A percentile compares a stretch with the other conserved stretches of the same genome.
Evolutionary conservation across 1,140 invertebrate genomes (phyloP).

Genomic region (Tachypleus tridentatus): DNA sequence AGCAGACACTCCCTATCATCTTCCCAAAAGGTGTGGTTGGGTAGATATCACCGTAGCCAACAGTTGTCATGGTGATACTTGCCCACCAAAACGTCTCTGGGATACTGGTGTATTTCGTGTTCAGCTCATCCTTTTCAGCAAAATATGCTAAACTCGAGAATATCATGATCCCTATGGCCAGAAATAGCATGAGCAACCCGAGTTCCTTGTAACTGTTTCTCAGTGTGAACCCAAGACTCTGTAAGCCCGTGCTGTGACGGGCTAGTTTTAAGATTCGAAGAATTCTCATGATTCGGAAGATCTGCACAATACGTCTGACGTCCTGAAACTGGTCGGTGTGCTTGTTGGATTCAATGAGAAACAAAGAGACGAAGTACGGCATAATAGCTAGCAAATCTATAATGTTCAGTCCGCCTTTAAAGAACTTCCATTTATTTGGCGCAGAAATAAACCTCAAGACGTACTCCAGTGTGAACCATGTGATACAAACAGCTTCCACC

Average conservation of each 20-base stretch:
- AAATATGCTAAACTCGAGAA: constrained; percentile 98
- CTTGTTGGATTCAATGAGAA: constrained; percentile 91
- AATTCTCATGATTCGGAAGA: constrained; percentile 99
- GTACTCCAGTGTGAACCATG: constrained; percentile 99
- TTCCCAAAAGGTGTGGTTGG: constrained; percentile 91
- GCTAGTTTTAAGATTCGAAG: constrained; percentile 96
- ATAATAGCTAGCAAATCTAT: constrained; percentile 98
- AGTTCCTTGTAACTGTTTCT: constrained; percentile 98
- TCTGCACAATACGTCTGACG: constrained; percentile 92
- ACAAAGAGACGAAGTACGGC: constrained; percentile 94
- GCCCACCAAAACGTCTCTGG: constrained; percentile 51
- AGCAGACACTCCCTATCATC: constrained; percentile 95
- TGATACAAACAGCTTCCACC: constrained; percentile 98
- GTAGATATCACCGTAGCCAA: constrained; percentile 97
- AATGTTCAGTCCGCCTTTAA: constrained; percentile 96
- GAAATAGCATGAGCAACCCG: constrained; percentile 95
- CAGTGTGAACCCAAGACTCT: constrained; percentile 95
- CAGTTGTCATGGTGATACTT: constrained; percentile 64
- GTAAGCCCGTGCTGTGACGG: constrained; percentile 94
- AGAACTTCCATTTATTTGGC: constrained; percentile 99
- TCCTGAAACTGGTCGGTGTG: constrained; percentile 95
- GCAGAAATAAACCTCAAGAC: constrained; percentile 94
- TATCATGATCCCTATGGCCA: constrained; percentile 97
- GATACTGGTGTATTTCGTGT: constrained; percentile 95
- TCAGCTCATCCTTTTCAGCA: constrained; percentile 94